Percentiles rank a stretch among this genome's conserved stretches.
Conservation (phyloP, 2,113 vertebrate species). For the Crypturellus undulatus region DNA sequence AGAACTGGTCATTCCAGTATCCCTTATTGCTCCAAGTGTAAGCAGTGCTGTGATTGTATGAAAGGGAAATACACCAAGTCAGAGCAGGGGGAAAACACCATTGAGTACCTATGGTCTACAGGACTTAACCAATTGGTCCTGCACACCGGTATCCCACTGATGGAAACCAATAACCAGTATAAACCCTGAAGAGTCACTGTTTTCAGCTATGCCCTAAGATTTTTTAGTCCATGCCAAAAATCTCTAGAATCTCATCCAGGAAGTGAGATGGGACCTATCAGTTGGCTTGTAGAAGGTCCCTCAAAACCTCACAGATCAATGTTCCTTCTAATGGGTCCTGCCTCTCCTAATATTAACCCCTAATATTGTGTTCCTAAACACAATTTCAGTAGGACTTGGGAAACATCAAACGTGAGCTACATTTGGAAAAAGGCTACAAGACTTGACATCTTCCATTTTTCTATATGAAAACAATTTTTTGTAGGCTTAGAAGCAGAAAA, state of each 20-base stretch:
- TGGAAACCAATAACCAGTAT: neutral
- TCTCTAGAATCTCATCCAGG: neutral
- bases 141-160: neutral
- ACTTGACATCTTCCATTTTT: neutral
- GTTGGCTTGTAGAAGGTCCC: accelerated
- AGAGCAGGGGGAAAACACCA: neutral
- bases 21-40: neutral
- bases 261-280: neutral
- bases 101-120: neutral
- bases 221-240: neutral
- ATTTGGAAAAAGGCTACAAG: neutral
- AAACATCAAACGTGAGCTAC: neutral
- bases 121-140: neutral
- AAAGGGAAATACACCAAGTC: neutral
- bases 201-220: accelerated
- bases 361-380: too few species aligned
- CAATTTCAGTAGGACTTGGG: accelerated
- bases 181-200: neutral
- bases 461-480: neutral
- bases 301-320: neutral
- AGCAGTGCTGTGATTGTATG: neutral
- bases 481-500: neutral
- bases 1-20: neutral
- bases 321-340: neutral
- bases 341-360: neutral